A percentile compares a stretch with the other conserved stretches of the same genome.
Conservation (phyloP, 2,797 vertebrate species). For the Propithecus perrieri region DNA sequence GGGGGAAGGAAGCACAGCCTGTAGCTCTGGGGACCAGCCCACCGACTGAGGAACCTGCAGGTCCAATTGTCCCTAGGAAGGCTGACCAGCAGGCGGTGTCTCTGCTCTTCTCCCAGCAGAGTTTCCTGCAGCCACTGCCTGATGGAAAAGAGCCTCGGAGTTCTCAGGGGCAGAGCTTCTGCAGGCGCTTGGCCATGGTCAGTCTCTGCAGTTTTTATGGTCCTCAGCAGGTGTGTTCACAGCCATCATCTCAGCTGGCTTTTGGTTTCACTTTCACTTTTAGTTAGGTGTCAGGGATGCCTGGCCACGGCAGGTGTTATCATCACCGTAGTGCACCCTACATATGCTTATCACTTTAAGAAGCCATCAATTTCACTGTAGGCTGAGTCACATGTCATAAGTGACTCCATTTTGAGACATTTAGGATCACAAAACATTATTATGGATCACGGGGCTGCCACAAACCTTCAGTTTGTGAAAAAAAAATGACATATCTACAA, state of each 20-base stretch:
- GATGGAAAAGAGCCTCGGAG: background rate
- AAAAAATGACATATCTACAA: background rate
- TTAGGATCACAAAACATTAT: background rate
- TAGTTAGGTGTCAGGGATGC: background rate
- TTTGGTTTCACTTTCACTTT: background rate
- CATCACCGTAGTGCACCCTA: background rate
- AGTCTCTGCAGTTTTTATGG: background rate
- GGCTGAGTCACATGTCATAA: background rate
- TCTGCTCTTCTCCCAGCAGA: background rate
- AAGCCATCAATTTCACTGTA: background rate
- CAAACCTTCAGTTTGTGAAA: background rate
- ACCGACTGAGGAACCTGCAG: too few relatives aligned
- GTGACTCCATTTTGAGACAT: background rate
- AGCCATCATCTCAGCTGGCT: background rate
- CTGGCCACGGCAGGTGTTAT: background rate
- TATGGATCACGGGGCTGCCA: background rate
- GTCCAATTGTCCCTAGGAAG: background rate
- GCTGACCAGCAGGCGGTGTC: background rate
- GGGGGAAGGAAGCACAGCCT: background rate
- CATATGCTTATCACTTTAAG: background rate
- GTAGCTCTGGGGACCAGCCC: background rate
- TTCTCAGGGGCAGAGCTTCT: background rate
- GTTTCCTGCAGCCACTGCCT: too few relatives aligned
- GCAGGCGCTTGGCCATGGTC: too few relatives aligned
- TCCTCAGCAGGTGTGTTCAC: background rate